Evolutionary conservation across 1,140 invertebrate genomes (phyloP).

Genomic region (Chlorops oryzae): DNA sequence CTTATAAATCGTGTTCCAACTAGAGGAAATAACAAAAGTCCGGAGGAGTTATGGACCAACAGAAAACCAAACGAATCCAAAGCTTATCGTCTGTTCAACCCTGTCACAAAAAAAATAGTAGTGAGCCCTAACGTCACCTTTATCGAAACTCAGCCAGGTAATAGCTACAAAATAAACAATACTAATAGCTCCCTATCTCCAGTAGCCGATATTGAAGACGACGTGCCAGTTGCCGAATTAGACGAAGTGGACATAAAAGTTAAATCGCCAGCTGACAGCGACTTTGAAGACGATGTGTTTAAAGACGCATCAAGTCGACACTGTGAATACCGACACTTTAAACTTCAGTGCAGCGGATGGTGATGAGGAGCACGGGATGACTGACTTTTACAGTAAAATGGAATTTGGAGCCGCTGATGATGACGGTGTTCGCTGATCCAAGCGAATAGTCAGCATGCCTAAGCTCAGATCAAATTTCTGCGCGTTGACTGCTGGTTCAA

Average conservation of each 20-base stretch:
- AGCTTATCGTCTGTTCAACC: constrained; percentile 44
- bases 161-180: too few relatives aligned
- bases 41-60: constrained; percentile 29
- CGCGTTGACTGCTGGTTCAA: not conserved
- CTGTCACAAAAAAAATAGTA: constrained; percentile 21
- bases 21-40: constrained; percentile 14
- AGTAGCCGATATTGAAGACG: not conserved
- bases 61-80: constrained; percentile 31
- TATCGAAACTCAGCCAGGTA: constrained; percentile 33
- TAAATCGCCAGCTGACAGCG: too few relatives aligned
- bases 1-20: constrained; percentile 42
- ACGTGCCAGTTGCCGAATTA: not conserved
- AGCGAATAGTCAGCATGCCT: too few relatives aligned
- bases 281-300: too few relatives aligned
- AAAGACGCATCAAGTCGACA: too few relatives aligned
- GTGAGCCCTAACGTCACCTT: constrained; percentile 35
- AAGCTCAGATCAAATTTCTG: not conserved
- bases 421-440: too few relatives aligned
- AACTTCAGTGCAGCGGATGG: too few relatives aligned
- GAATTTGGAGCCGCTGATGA: too few relatives aligned
- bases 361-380: too few relatives aligned
- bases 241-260: not conserved
- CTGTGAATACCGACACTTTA: too few relatives aligned
- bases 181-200: too few relatives aligned
- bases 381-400: too few relatives aligned